Percentiles rank a stretch among this genome's conserved stretches.
These are phyloP conservation scores for Leptarthrus brevirostris DNA, from an alignment of 2,888 invertebrate genomes.

Conservation along the genomic window DNA sequence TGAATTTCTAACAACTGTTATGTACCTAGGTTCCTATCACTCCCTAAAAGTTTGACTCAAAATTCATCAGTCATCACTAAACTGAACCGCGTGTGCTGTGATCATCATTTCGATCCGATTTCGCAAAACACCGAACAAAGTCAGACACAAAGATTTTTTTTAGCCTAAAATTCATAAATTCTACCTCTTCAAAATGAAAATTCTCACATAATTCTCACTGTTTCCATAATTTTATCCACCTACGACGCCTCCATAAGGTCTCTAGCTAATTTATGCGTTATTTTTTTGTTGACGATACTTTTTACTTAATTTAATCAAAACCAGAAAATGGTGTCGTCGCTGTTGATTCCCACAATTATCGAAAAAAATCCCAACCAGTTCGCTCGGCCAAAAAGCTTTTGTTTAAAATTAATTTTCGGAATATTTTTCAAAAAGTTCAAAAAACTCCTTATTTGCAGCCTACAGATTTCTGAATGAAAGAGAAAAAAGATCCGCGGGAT, in stretches of 20 bases:
- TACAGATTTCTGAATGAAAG: neutral
- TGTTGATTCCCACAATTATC: conserved; percentile 32
- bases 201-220: conserved; percentile 4
- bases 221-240: neutral
- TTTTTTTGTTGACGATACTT: conserved; percentile 11
- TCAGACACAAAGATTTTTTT: too few relatives aligned
- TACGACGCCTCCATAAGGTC: neutral
- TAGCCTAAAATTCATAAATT: too few relatives aligned
- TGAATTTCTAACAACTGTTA: too few relatives aligned
- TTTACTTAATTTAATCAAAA: conserved; percentile 6
- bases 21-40: too few relatives aligned
- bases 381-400: neutral
- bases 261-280: too few relatives aligned
- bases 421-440: conserved; percentile 45
- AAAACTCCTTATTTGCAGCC: conserved; percentile 33
- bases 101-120: too few relatives aligned
- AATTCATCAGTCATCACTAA: too few relatives aligned
- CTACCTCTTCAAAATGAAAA: neutral
- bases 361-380: conserved; percentile 2
- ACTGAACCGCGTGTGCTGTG: too few relatives aligned
- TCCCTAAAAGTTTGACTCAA: too few relatives aligned
- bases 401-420: conserved; percentile 31
- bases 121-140: too few relatives aligned
- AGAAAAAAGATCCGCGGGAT: conserved; percentile 4
- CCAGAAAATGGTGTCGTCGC: conserved; percentile 13